Evolutionary conservation across 2,113 vertebrate genomes (phyloP), one percentile per base, ranked within the genome.

Genomic region (Chascanopsetta lugubris): DNA sequence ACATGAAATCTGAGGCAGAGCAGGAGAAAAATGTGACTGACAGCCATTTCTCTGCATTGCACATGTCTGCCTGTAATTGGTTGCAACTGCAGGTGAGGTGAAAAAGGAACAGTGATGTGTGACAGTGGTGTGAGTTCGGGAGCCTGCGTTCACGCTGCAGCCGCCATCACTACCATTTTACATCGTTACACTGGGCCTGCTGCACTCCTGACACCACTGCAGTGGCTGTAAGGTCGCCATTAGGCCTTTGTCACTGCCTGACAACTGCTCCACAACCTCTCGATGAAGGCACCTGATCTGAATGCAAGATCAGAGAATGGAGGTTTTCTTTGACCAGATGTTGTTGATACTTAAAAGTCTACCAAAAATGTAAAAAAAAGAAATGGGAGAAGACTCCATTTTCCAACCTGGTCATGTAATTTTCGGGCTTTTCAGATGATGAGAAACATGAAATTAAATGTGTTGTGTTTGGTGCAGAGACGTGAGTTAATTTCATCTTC

Each of bases 221-320:
- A 65, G 58, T 25, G 51, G 61, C 42, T 66, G 69, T 64, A 21
- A 18, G 18, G 51, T 54, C 61, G 49, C 67, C 69, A 85, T 83
- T 73, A 77, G 58, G 46, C 40, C 48, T 43, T 64, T 79, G 47
- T 70, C 64, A 55, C 55, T 68, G 73, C 55, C 45, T 18, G 49
- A 50, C 36, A 64, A 59, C 59, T 56, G 64, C 71, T 58, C 62
- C 66, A 55, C 60, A 56, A 57, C 29, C 43, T 70, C 47, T 51
- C 53, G 29, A 79, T 32, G 34, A 71, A 77, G 43, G 15, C 40
- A 57, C 49, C 22, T 0, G 8, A 26, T 53, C 26, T 69, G 45
- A 84, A 79, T 72, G 38, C 30, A 53, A 75, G 82, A 66, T 12
- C 72, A 50, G 26, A 20, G 1, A 5, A 58, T 21, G 12, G 12